Conservation (phyloP, 2,888 invertebrate species). For the Drosophila anceps region DNA sequence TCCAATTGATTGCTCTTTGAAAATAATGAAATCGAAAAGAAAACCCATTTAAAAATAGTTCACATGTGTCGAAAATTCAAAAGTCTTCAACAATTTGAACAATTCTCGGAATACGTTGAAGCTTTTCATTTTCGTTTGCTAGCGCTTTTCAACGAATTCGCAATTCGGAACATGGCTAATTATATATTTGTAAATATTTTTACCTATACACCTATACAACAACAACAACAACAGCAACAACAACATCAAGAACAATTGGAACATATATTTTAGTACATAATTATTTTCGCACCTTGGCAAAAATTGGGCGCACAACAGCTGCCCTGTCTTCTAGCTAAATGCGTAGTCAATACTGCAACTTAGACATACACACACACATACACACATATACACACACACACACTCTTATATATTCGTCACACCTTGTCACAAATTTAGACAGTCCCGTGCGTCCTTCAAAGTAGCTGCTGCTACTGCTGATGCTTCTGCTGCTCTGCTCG, state of each 20-base stretch:
- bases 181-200: conserved; percentile 53
- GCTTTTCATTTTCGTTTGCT: conserved; percentile 9
- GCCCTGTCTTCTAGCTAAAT: conserved; percentile 37
- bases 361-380: conserved; percentile 11
- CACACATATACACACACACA: not conserved
- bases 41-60: conserved; percentile 17
- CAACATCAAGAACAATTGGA: conserved; percentile 21
- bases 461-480: conserved; percentile 64
- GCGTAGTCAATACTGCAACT: conserved; percentile 59
- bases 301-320: conserved; percentile 43
- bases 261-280: conserved; percentile 39
- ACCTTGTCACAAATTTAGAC: conserved; percentile 63
- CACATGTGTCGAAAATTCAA: conserved; percentile 10
- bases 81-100: conserved; percentile 9
- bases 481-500: conserved; percentile 40
- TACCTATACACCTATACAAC: conserved; percentile 51
- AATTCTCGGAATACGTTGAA: conserved; percentile 17
- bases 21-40: conserved; percentile 3
- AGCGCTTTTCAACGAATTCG: conserved; percentile 23
- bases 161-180: conserved; percentile 34
- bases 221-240: conserved; percentile 30
- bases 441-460: conserved; percentile 63
- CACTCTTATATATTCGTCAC: conserved; percentile 46
- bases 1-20: conserved; percentile 6
- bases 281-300: conserved; percentile 64